These are phyloP conservation scores for Tyrannus savana DNA, from an alignment of 2,113 vertebrate genomes.

Conservation along the genomic window DNA sequence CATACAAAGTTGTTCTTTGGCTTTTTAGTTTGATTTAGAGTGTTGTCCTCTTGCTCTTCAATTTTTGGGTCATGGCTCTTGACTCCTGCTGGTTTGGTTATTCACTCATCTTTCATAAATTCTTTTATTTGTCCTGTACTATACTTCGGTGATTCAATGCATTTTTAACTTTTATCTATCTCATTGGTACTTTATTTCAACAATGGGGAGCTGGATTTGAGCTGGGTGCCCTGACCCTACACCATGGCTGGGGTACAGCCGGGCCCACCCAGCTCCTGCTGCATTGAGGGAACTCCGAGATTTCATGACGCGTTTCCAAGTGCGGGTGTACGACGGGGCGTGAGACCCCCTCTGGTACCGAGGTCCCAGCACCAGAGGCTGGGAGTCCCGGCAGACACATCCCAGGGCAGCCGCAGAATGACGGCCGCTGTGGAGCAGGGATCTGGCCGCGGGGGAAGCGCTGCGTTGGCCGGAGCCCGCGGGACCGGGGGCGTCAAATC, in stretches of 20 bases:
- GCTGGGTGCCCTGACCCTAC: not conserved
- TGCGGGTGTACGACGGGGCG: fast-evolving
- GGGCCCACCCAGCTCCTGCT: too few species aligned
- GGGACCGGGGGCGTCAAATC: not conserved
- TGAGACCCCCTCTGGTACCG: not conserved
- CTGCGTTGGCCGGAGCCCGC: not conserved
- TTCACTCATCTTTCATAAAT: not conserved
- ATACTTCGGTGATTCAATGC: not conserved
- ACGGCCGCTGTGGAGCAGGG: not conserved
- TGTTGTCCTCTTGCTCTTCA: not conserved
- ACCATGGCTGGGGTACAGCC: not conserved
- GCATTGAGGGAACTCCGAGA: not conserved
- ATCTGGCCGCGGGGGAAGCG: not conserved
- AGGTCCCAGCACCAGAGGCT: not conserved
- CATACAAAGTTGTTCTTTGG: not conserved
- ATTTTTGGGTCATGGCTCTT: not conserved
- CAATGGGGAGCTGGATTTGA: not conserved
- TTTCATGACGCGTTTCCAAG: fast-evolving
- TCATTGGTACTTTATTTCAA: not conserved
- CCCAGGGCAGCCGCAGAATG: not conserved
- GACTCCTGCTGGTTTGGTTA: not conserved
- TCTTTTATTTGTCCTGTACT: not conserved
- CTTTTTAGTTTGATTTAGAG: not conserved
- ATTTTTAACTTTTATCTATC: not conserved
- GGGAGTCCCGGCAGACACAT: fast-evolving